Conservation (phyloP, 2,797 vertebrate species). For the Sternotherus odoratus region DNA sequence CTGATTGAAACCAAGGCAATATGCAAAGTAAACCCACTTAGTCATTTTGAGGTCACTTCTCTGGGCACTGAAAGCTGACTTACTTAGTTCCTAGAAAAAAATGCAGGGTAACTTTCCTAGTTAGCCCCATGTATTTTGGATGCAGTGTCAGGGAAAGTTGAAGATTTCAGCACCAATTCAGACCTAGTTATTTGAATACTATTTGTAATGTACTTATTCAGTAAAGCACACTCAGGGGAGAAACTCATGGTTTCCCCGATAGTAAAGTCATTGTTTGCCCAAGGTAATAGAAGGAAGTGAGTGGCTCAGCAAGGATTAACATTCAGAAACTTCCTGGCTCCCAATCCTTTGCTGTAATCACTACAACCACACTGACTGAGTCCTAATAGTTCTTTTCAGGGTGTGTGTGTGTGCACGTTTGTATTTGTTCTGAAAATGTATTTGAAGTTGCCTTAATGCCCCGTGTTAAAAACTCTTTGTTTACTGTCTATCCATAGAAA, state of each 20-base stretch:
- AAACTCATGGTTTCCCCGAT: not conserved
- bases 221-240: not conserved
- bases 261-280: not conserved
- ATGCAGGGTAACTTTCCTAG: not conserved
- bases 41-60: not conserved
- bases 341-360: not conserved
- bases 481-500: not conserved
- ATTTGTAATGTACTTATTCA: not conserved
- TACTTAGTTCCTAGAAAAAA: not conserved
- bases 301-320: not conserved
- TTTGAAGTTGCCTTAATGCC: not conserved
- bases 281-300: not conserved
- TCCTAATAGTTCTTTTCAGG: not conserved
- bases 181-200: not conserved
- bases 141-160: not conserved
- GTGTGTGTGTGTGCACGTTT: rapidly evolving
- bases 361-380: not conserved
- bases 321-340: not conserved
- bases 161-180: not conserved
- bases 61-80: not conserved
- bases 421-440: not conserved
- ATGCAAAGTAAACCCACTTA: not conserved
- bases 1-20: not conserved
- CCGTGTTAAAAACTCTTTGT: not conserved
- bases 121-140: not conserved